These are phyloP conservation scores for Calyptomena viridis DNA, from an alignment of 2,113 vertebrate genomes.

Conservation along the genomic window DNA sequence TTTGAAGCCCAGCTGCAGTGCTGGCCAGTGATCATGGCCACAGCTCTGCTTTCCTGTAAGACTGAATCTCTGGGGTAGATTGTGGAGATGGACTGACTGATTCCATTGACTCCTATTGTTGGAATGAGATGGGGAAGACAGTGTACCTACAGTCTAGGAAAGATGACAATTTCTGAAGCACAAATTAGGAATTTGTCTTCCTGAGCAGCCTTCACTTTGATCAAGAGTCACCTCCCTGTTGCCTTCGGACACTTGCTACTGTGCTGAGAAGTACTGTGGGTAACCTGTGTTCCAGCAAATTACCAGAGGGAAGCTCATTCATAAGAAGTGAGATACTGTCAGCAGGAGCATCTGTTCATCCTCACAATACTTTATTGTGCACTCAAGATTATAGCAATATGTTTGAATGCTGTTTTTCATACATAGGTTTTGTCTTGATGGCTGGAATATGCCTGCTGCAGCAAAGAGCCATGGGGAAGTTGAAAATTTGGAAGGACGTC, in stretches of 20 bases:
- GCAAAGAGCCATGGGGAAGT: neutral
- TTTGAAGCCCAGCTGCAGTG: neutral
- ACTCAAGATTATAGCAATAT: neutral
- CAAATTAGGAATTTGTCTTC: neutral
- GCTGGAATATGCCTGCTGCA: neutral
- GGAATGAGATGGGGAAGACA: neutral
- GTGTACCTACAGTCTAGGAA: neutral
- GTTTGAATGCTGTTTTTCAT: neutral
- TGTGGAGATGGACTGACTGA: neutral
- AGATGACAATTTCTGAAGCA: neutral
- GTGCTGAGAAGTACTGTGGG: neutral
- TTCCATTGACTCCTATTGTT: neutral
- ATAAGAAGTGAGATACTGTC: neutral
- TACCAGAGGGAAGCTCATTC: neutral
- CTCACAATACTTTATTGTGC: neutral
- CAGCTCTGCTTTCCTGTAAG: neutral
- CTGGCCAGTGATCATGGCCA: neutral
- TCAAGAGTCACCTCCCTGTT: neutral
- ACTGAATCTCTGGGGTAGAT: neutral
- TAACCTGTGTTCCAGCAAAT: neutral
- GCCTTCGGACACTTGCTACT: neutral
- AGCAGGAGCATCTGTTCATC: neutral
- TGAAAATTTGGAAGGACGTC: slow-evolving; percentile 5
- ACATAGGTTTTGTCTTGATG: slow-evolving; percentile 30
- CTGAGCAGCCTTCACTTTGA: neutral